These are phyloP conservation scores for Hippocampus comes DNA, from an alignment of 2,113 vertebrate genomes.

Conservation along the genomic window DNA sequence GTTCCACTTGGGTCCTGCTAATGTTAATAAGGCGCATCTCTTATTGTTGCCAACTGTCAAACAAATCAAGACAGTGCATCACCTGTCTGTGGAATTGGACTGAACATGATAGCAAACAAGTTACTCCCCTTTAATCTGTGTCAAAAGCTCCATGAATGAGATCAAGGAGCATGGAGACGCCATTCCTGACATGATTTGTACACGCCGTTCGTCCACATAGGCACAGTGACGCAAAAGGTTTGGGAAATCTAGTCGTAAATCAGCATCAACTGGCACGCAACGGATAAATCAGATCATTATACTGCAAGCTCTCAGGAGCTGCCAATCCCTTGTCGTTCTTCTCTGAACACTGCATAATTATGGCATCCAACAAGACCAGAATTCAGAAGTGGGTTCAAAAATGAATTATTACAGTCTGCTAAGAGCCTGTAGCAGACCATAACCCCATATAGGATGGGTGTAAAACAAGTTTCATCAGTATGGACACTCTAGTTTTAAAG, in stretches of 20 bases:
- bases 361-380: not conserved
- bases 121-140: too few species aligned
- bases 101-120: not conserved
- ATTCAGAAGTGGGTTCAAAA: not conserved
- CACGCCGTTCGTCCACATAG: not conserved
- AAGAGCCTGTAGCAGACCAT: not conserved
- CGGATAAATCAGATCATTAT: not conserved
- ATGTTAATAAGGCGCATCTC: not conserved
- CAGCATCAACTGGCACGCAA: not conserved
- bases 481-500: too few species aligned
- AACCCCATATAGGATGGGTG: not conserved
- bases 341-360: not conserved
- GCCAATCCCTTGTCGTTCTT: not conserved
- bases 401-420: not conserved
- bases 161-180: not conserved
- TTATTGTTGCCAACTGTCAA: too few species aligned
- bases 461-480: not conserved
- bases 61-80: not conserved
- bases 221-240: not conserved
- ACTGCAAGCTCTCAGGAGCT: not conserved
- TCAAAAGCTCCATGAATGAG: not conserved
- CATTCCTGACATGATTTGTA: not conserved
- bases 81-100: not conserved
- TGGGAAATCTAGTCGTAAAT: not conserved
- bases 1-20: not conserved